phyloP scores from a whole-genome alignment of 1,140 invertebrate species.

The Zeugodacus cucurbitae region DNA sequence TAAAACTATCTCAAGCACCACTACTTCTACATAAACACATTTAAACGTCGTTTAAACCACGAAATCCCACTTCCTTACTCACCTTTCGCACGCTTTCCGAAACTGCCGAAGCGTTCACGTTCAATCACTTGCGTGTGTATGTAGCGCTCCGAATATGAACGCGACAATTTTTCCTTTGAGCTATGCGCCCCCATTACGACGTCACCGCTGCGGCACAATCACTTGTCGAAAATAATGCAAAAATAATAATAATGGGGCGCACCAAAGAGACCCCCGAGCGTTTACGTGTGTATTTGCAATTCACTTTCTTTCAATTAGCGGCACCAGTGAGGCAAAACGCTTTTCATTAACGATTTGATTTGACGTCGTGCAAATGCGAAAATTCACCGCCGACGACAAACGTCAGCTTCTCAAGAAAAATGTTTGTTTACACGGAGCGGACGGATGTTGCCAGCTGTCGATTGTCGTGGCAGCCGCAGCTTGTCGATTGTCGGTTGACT shows the following conservation, averaged over 20 bases:
- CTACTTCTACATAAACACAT: too few relatives aligned
- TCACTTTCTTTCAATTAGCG: conserved; percentile 33
- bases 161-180: conserved; percentile 75
- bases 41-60: neutral
- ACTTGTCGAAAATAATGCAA: neutral
- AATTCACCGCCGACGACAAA: neutral
- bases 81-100: conserved; percentile 67
- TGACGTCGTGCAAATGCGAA: neutral
- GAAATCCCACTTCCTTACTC: neutral
- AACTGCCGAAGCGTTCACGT: conserved; percentile 72
- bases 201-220: neutral
- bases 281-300: neutral
- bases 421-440: neutral
- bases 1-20: too few relatives aligned
- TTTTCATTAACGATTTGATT: neutral
- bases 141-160: conserved; percentile 70
- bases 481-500: neutral
- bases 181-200: conserved; percentile 73
- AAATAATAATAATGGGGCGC: neutral
- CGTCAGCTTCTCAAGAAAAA: neutral
- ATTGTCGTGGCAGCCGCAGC: neutral
- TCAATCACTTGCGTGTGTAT: conserved; percentile 65
- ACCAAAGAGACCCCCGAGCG: neutral
- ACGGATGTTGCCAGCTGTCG: conserved; percentile 30
- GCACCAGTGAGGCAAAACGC: neutral